Evolutionary conservation across 2,797 vertebrate species (phyloP), one percentile per base, ranked within the genome.

Genomic region (Crax fasciolata): DNA sequence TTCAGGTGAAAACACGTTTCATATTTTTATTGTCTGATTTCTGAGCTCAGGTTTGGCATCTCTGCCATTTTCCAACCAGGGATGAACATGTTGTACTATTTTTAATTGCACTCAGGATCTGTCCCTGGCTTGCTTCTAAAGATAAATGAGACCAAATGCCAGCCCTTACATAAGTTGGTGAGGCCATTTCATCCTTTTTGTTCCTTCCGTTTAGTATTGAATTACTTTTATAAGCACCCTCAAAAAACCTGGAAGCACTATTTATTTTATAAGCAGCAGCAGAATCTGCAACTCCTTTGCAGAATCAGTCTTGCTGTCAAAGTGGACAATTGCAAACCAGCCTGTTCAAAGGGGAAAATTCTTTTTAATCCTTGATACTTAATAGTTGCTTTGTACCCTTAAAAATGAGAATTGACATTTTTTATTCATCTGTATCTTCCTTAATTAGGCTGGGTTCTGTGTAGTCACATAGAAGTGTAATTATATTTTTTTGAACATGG

Each of bases 61-160:
- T 89, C 70, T 82, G 52, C 59, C 16, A 16, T 67, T 43, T 94
- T 94, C 58, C 84, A 87, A 0, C 48, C 18, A 59, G n/a, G 35
- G 10, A 86, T 71, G 88, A 95, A 89, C 85, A 70, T 10, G 13
- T 65, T 84, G 87, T 70, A 59, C 91, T 96, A 94, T 95, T 94
- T 96, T 90, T 91, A 93, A 88, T 90, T 1, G 0, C 71, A 62
- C 71, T 93, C 76, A 90, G 83, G 43, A 93, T 94, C 73, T 0
- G 0, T 86, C 83, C 55, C 80, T 93, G 71, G 62, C 62, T 84
- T 88, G 90, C 55, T 94, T 95, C 93, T 95, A 90, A 94, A 95
- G 93, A 95, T 95, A 96, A 96, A 91, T 0, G 0, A 85, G 92
- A 70, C 84, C 94, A 89, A 88, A 24, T 84, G 93, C 51, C 79